Conservation (phyloP, 2,888 invertebrate genomes). For the Latrodectus hesperus region DNA sequence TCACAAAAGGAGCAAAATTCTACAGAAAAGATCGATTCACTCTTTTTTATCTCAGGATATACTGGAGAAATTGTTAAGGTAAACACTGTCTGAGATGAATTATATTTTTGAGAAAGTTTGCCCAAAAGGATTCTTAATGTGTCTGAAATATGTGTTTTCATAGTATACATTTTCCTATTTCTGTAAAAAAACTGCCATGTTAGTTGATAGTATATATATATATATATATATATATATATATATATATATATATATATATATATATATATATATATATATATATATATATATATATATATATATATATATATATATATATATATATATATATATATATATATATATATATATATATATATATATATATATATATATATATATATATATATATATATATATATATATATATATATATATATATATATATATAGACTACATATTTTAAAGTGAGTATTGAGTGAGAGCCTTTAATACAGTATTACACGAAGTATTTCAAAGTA, state of each 20-base stretch:
- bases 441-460: background rate
- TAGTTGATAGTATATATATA: background rate
- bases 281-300: constrained; percentile 13
- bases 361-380: constrained; percentile 11
- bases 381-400: constrained; percentile 11
- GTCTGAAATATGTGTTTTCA: too few species aligned
- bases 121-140: too few species aligned
- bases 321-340: constrained; percentile 10
- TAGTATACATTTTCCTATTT: too few species aligned
- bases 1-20: too few species aligned
- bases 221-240: background rate
- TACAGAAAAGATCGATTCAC: too few species aligned
- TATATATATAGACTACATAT: constrained; percentile 2
- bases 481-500: too few species aligned
- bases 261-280: constrained; percentile 11
- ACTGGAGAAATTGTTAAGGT: too few species aligned
- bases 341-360: background rate
- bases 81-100: too few species aligned
- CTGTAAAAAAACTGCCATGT: background rate
- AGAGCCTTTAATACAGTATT: too few species aligned
- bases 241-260: constrained; percentile 8
- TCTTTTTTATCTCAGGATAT: too few species aligned
- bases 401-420: constrained; percentile 11
- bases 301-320: constrained; percentile 11
- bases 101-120: too few species aligned